These are phyloP conservation scores for Daboia siamensis DNA, from an alignment of 2,113 vertebrate species.

Conservation along the genomic window DNA sequence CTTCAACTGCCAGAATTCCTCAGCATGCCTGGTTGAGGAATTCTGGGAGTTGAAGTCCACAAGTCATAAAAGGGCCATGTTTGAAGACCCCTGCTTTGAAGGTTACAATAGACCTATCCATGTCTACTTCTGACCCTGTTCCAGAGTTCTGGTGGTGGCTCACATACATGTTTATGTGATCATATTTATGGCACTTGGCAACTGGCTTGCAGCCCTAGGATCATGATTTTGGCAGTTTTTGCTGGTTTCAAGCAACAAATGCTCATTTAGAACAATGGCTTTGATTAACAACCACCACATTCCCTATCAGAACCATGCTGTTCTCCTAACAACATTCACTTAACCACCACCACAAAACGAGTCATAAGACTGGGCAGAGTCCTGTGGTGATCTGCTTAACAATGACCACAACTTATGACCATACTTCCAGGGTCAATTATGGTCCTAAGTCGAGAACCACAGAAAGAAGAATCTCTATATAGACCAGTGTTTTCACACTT, in stretches of 20 bases:
- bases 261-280: neutral
- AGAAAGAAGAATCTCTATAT: neutral
- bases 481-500: neutral
- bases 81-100: neutral
- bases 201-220: neutral
- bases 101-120: neutral
- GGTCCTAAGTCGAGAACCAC: neutral
- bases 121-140: neutral
- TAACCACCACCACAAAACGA: neutral
- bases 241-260: neutral
- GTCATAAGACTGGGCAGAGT: neutral
- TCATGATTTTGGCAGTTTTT: neutral
- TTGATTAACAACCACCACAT: neutral
- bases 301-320: neutral
- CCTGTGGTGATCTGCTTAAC: neutral
- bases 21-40: no score
- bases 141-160: neutral
- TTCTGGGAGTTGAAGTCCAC: no score
- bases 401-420: neutral
- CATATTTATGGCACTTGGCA: neutral
- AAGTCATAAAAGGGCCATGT: no score
- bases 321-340: neutral
- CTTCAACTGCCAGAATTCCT: no score
- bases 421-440: neutral
- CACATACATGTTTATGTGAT: neutral